Percentiles rank a stretch among this genome's conserved stretches.
Conservation (phyloP, 2,888 invertebrate genomes). For the Cabera pusaria region DNA sequence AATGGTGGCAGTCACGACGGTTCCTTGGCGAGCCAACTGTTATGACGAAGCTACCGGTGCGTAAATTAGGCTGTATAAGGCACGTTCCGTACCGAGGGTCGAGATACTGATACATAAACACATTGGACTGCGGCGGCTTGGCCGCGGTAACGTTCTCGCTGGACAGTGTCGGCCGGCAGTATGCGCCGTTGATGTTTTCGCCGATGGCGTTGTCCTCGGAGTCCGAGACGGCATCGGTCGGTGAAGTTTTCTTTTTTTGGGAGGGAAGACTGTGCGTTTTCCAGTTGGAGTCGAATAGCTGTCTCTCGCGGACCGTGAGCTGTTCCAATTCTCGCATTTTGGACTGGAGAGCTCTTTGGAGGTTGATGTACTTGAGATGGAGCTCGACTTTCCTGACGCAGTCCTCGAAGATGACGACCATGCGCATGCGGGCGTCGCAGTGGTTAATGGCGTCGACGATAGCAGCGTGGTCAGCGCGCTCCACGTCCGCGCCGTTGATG, state of each 20-base stretch:
- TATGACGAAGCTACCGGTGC: constrained; percentile 88
- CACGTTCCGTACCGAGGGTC: constrained; percentile 88
- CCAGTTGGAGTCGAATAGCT: constrained; percentile 93
- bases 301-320: constrained; percentile 90
- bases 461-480: constrained; percentile 96
- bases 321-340: constrained; percentile 94
- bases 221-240: constrained; percentile 68
- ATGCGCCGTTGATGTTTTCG: constrained; percentile 81
- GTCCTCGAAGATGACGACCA: constrained; percentile 98
- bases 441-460: constrained; percentile 96
- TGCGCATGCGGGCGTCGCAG: constrained; percentile 95
- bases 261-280: constrained; percentile 95
- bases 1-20: constrained; percentile 86
- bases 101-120: constrained; percentile 87
- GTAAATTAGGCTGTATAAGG: constrained; percentile 86
- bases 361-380: constrained; percentile 95
- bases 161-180: constrained; percentile 90
- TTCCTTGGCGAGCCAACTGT: constrained; percentile 87
- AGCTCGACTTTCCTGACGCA: constrained; percentile 96
- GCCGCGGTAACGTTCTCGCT: constrained; percentile 88
- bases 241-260: constrained; percentile 89
- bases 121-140: constrained; percentile 70
- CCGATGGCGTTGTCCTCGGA: constrained; percentile 67
- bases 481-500: constrained; percentile 98
- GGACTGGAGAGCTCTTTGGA: constrained; percentile 92